These are phyloP conservation scores for Carpatolechia fugitivella DNA, from an alignment of 2,888 invertebrate species.

Conservation along the genomic window DNA sequence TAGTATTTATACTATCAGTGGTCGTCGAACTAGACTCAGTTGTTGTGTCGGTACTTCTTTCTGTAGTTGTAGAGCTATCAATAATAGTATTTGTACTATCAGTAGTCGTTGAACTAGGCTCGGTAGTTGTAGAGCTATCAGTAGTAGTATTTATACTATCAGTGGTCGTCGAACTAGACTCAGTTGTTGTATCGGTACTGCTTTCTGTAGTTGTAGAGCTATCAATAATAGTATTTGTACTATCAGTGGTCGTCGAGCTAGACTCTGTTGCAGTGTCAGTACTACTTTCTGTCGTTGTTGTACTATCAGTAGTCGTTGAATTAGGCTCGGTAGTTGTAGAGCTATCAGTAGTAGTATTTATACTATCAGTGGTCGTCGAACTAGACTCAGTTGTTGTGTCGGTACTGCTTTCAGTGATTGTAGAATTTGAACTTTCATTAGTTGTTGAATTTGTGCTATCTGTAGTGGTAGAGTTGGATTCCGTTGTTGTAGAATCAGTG, in stretches of 20 bases:
- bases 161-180: neutral
- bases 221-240: neutral
- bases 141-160: neutral
- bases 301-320: neutral
- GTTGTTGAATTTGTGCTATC: neutral
- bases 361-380: neutral
- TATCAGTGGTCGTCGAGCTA: neutral
- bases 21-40: neutral
- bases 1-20: neutral
- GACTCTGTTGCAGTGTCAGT: neutral
- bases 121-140: neutral
- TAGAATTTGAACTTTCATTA: neutral
- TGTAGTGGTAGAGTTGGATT: neutral
- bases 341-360: neutral
- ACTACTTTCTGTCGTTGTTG: neutral
- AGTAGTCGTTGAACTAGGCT: neutral
- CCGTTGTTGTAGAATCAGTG: neutral
- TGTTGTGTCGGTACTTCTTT: neutral
- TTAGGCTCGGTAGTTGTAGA: neutral
- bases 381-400: neutral
- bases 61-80: neutral
- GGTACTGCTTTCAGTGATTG: neutral
- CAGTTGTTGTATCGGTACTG: neutral
- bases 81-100: neutral
- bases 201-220: neutral